Conservation (phyloP, 2,888 invertebrate species). For the Lepidocyrtoides sp. region DNA sequence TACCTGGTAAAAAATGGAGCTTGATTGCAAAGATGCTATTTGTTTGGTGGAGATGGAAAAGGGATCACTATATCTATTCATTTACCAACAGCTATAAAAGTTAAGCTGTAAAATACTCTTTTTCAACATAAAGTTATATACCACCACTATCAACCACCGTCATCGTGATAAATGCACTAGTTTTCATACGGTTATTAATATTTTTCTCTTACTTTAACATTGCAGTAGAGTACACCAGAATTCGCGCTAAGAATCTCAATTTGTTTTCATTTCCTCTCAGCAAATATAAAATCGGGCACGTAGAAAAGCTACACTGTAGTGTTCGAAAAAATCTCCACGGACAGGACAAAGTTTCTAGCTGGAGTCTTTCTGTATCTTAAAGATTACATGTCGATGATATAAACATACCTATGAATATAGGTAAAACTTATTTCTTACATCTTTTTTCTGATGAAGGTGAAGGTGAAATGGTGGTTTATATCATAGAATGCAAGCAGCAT, state of each 20-base stretch:
- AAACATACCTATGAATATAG: neutral
- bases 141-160: neutral
- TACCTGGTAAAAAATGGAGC: neutral
- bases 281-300: conserved; percentile 8
- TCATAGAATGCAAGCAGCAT: neutral
- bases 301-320: neutral
- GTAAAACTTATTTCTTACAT: neutral
- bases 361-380: neutral
- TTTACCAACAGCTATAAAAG: conserved; percentile 13
- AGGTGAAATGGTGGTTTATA: conserved; percentile 7
- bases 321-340: neutral
- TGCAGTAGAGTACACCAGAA: neutral
- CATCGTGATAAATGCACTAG: conserved; percentile 41
- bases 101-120: conserved; percentile 1
- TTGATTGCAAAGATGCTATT: neutral
- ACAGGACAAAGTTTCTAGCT: neutral
- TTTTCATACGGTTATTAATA: conserved; percentile 68
- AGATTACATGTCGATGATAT: neutral
- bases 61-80: conserved; percentile 4
- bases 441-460: conserved; percentile 13
- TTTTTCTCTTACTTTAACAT: conserved; percentile 18
- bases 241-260: conserved; percentile 47
- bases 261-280: conserved; percentile 65
- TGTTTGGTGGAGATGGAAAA: neutral
- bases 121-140: too few relatives aligned